phyloP scores from a whole-genome alignment of 2,797 vertebrate genomes.

The Meriones psammophilus region DNA sequence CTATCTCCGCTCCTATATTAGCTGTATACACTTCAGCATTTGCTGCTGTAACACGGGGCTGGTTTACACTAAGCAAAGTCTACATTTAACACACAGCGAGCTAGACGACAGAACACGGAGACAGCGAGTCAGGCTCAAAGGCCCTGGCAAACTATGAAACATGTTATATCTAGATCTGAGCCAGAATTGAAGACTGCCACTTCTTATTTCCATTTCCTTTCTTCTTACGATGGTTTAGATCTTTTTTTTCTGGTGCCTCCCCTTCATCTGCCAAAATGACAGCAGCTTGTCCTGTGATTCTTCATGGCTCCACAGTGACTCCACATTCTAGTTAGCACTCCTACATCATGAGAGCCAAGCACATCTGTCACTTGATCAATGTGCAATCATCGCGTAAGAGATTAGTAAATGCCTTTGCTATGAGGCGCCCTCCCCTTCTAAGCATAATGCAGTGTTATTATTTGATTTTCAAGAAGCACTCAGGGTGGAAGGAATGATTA shows the following conservation, averaged over 20 bases:
- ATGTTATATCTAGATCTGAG: background rate
- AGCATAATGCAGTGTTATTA: constrained; percentile 64
- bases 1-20: background rate
- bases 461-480: constrained; percentile 75
- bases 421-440: constrained; percentile 69
- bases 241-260: constrained; percentile 41
- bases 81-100: background rate
- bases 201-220: constrained; percentile 59
- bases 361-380: constrained; percentile 73
- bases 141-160: background rate
- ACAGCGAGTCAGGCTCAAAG: background rate
- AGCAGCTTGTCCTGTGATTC: constrained; percentile 69
- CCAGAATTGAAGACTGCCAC: background rate
- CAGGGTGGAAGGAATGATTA: constrained; percentile 39
- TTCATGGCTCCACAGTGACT: constrained; percentile 65
- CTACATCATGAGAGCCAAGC: constrained; percentile 62
- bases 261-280: constrained; percentile 54
- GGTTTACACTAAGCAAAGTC: background rate
- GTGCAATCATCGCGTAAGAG: constrained; percentile 59
- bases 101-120: background rate
- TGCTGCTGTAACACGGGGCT: constrained; percentile 23
- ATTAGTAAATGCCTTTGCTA: constrained; percentile 73
- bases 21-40: background rate
- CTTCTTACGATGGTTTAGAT: constrained; percentile 26
- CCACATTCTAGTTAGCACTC: constrained; percentile 67